phyloP scores from a whole-genome alignment of 2,797 vertebrate species.

The Tamandua tetradactyla region DNA sequence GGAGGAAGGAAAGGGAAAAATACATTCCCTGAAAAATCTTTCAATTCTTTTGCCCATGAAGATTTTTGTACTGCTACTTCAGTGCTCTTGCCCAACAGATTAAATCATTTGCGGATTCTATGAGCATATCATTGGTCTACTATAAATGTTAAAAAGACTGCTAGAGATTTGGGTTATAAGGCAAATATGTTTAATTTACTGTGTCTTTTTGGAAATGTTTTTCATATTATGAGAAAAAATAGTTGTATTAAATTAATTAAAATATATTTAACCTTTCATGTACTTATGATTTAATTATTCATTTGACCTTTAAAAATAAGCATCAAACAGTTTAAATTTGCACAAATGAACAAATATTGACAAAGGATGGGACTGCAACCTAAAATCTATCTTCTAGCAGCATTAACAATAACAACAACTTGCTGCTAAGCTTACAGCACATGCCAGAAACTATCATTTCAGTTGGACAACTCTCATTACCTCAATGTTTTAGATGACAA shows the following conservation, averaged over 20 bases:
- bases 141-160: background rate
- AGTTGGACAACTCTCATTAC: background rate
- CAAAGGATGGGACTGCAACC: background rate
- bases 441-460: background rate
- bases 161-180: background rate
- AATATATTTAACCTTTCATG: background rate
- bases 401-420: background rate
- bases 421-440: background rate
- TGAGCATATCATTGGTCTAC: background rate
- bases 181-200: background rate
- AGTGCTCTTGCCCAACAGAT: background rate
- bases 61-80: background rate
- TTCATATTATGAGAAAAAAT: background rate
- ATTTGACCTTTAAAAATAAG: conserved; percentile 18
- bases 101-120: background rate
- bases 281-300: background rate
- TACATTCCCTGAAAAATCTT: background rate
- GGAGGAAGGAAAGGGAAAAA: background rate
- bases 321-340: background rate
- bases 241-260: background rate
- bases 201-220: background rate
- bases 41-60: background rate
- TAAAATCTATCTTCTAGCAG: background rate
- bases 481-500: background rate
- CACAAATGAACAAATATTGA: background rate